Evolutionary conservation across 1,140 invertebrate species (phyloP), one percentile per base, ranked within the genome.

Genomic region (Atta colombica): DNA sequence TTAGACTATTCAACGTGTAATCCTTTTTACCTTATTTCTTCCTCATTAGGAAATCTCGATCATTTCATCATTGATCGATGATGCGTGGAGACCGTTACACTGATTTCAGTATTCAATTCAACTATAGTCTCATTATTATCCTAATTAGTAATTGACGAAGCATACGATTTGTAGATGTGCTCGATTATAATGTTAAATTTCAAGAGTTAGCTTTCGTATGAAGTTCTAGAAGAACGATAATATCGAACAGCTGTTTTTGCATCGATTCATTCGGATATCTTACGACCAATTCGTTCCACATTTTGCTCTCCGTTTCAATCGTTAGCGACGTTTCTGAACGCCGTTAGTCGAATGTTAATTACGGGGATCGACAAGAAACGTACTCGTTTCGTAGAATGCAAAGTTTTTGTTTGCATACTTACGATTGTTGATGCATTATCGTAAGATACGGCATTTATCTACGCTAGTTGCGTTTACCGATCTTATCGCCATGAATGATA

Each of bases 71-170:
- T 12, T 16, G 81, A 39, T 72, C 82, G 71, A 88, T 88, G 90
- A 91, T 91, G 89, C 90, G 90, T 90, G 81, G 31, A 92, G 45
- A 55, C 87, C 72, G 87, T 84, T 90, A 86, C n/a, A 28, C 25
- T n/a, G 18, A 86, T 61, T 86, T 28, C 68, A n/a, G 58, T 71
- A 85, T 82, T 85, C 87, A 63, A 58, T 81, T n/a, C 60, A 82
- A 86, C 53, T 77, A 77, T 87, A 84, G 84, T 88, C 25, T 58
- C 51, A 88, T 91, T 89, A 92, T 91, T 91, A 88, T 77, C 75
- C 78, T 91, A 92, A 93, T 93, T 89, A 91, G 87, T 85, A 89
- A 89, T 88, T 88, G 89, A 72, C 53, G 66, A 66, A 84, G 72
- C 88, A 86, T 60, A 45, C 55, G 86, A 72, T 39, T 78, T 53